Evolutionary conservation across 2,113 vertebrate genomes (phyloP), one percentile per base, ranked within the genome.

Genomic region (Dascyllus trimaculatus): DNA sequence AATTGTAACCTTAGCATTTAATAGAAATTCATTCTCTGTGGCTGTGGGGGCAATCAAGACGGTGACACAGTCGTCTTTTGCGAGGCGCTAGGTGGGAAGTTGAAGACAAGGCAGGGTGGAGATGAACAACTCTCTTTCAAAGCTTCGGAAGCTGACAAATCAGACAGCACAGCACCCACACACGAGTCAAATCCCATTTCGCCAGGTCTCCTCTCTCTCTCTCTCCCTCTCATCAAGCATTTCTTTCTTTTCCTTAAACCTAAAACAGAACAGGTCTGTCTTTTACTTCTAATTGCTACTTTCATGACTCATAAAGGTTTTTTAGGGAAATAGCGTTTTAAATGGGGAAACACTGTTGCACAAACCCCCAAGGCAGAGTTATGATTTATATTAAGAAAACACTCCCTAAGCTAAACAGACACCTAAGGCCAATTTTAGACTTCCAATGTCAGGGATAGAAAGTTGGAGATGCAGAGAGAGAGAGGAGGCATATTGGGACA

Each of bases 1-100:
- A 91, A 92, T 89, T 82, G 81, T 89, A 89, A 88, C 86, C 84
- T 88, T 80, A 64, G 80, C 61, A 76, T 87, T 91, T 91, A 90
- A 92, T 90, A 91, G 87, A 89, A 91, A 90, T 76, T 82, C 82
- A 84, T 85, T 85, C 67, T 80, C 45, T 58, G 26, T 58, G 62
- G 60, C 79, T 75, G 62, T 58, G 71, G 72, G 80, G 73, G 53
- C 67, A 88, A 80, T 91, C 75, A 82, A 83, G 74, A 61, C 29
- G 8, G 65, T 46, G 85, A 58, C 61, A 86, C 14, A 4, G 65
- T 61, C 49, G 69, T 74, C 72, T 72, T 60, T 77, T 70, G 66
- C 17, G 0, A 32, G 64, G 43, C 32, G 32, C 76, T 83, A 59
- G 73, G 71, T 52, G 53, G 56, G 63, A 46, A 66, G 74, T 63